Base-by-base conservation (phyloP, 2,888 invertebrate species). In the Gymnosoma rotundatum region DNA sequence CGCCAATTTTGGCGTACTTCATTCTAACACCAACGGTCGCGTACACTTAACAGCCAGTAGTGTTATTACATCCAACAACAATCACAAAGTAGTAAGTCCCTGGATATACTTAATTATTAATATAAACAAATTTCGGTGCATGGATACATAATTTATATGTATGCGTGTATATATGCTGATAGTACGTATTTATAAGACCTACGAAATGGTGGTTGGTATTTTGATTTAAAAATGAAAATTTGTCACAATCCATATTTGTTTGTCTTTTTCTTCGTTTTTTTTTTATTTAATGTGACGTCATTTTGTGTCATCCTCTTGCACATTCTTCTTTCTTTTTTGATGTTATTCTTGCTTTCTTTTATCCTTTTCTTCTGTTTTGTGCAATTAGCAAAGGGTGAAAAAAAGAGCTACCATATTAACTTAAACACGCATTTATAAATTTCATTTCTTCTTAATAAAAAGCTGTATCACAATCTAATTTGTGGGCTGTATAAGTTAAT, bases 1-100 rank as follows among this genome's bases (percentile, higher is more conserved):
- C 86, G 76, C 87, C 67, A 89, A 89, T 86, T 89, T 90, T 74
- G 86, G 86, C 52, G 88, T 89, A 78, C 89, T 89, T 6, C 89
- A 87, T 66, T 79, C 80, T 64, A 88, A 88, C 82, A 45, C 66
- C 73, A 86, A 75, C 73, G 66, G 54, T 72, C 79, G 83, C 32
- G n/a, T 25, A 8, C 50, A 52, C 9, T 14, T 66, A 60, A 58
- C 74, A 64, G 50, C 45, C 10, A 63, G 20, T 50, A 73, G 38
- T 74, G 72, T 63, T 38, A 66, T 50, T 7, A n/a, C 58, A 63
- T 50, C 38, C 48, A 72, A 76, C 45, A 76, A 75, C 67, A 78
- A 78, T 21, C 42, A 74, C 63, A 90, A 90, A 89, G 73, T 86
- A 88, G 90, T 90, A 88, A 90, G 89, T 87, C 60, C 25, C 10